Base-by-base conservation (phyloP, 2,888 invertebrate genomes). In the Subacronicta megacephala region DNA sequence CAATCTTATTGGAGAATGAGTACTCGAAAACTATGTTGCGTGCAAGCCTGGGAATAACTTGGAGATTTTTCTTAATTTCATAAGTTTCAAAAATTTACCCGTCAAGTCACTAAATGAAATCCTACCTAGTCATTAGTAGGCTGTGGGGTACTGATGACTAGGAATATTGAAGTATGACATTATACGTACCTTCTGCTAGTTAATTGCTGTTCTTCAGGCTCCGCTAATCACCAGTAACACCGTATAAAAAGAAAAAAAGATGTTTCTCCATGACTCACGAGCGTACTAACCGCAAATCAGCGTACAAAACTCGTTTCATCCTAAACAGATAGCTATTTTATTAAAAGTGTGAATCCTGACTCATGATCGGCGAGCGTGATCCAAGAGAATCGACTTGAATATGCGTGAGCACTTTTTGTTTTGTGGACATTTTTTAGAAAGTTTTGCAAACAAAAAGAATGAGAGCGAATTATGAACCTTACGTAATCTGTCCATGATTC, bases 231-330 rank as follows among this genome's bases (percentile, higher is more conserved):
- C 41, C n/a, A n/a, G n/a, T n/a, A 3, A 10, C 26, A 10, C 26
- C 10, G 10, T 45, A 42, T 29, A 53, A 66, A 69, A 53, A 40
- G 18, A 59, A 59, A 58, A 75, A 68, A 60, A 59, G 58, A 1
- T 20, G 58, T 43, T 57, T 29, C 59, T 58, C 53, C 68, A 62
- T 90, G 90, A 90, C 75, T 90, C 90, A 90, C 81, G 80, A 74
- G 60, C 70, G 72, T 77, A 78, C 72, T 78, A 85, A 89, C 87
- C 87, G 84, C 88, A 85, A 85, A 85, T 62, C 61, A 26, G 77
- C 72, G 73, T 75, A 77, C 75, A 77, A 77, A 84, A 85, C 82
- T 84, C 74, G 87, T 87, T 89, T 84, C 72, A 85, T 83, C 72
- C 65, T 62, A 78, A 76, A 73, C 63, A 54, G 70, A 75, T 69